A percentile compares a stretch with the other conserved stretches of the same genome.
These are phyloP conservation scores for Cantharis lateralis DNA, from an alignment of 2,888 invertebrate species.

Conservation along the genomic window DNA sequence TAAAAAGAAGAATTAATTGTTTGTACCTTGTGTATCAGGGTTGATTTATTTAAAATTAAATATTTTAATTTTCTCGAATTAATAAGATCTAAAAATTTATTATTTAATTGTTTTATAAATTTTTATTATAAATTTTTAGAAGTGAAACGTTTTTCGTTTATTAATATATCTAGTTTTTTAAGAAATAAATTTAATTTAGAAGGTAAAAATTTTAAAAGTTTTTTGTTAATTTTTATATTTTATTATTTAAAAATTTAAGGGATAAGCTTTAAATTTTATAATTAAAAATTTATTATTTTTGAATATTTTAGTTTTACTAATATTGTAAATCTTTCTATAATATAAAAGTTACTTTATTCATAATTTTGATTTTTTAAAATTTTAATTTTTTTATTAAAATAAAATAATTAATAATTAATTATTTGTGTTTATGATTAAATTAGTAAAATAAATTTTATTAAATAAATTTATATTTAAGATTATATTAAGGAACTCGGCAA, in stretches of 20 bases:
- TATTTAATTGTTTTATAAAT: constrained; percentile 64
- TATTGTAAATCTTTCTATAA: constrained; percentile 60
- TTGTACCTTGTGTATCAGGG: constrained; percentile 77
- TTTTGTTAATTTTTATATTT: constrained; percentile 49
- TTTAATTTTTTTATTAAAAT: constrained; percentile 56
- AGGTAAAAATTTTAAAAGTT: constrained; percentile 48
- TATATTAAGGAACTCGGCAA: constrained; percentile 68
- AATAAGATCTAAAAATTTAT: constrained; percentile 65
- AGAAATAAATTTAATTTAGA: constrained; percentile 63
- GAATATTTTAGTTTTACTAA: constrained; percentile 61
- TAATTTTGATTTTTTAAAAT: constrained; percentile 55
- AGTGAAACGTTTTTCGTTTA: constrained; percentile 70
- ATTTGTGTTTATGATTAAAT: constrained; percentile 64
- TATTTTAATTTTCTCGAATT: constrained; percentile 63
- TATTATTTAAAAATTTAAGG: constrained; percentile 60
- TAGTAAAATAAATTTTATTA: constrained; percentile 56
- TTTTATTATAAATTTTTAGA: constrained; percentile 66
- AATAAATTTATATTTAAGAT: constrained; percentile 40
- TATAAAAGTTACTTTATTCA: constrained; percentile 53
- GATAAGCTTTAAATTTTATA: constrained; percentile 65
- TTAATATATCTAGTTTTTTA: constrained; percentile 71
- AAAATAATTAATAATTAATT: constrained; percentile 53
- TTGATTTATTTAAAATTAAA: constrained; percentile 61
- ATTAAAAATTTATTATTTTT: constrained; percentile 56
- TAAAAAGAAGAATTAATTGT: constrained; percentile 63